These are phyloP conservation scores for Oryzias javanicus DNA, from an alignment of 2,113 vertebrate species.

Conservation along the genomic window DNA sequence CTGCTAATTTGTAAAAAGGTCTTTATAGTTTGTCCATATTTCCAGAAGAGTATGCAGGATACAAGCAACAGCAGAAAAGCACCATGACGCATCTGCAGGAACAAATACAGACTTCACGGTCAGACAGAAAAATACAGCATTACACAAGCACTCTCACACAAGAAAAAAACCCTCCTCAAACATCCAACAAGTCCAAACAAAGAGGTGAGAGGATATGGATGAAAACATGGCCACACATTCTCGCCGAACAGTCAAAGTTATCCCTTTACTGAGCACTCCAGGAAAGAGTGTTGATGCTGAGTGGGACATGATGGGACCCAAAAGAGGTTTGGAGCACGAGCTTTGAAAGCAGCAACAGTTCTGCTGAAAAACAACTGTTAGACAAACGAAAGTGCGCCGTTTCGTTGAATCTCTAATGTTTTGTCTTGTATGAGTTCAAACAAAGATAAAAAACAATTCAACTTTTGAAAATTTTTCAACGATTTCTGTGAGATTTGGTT, in stretches of 20 bases:
- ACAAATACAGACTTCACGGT: background rate
- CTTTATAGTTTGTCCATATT: background rate
- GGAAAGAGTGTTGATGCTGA: slow-evolving; percentile 23
- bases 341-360: slow-evolving; percentile 21
- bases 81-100: slow-evolving; percentile 7
- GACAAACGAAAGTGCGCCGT: slow-evolving; percentile 20
- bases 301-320: slow-evolving; percentile 32
- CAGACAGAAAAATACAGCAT: slow-evolving; percentile 4
- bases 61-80: background rate
- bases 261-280: slow-evolving; percentile 21
- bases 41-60: slow-evolving; percentile 1
- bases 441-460: background rate
- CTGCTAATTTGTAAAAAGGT: background rate
- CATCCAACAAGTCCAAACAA: slow-evolving; percentile 20
- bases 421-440: slow-evolving; percentile 19
- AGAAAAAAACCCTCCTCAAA: slow-evolving; percentile 17
- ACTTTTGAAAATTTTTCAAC: slow-evolving; percentile 6
- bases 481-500: slow-evolving; percentile 28
- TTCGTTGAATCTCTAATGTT: slow-evolving; percentile 13
- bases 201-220: slow-evolving; percentile 30
- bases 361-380: slow-evolving; percentile 12
- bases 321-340: slow-evolving; percentile 10
- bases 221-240: slow-evolving; percentile 5
- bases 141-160: slow-evolving; percentile 5
- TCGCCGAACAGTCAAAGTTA: slow-evolving; percentile 9